Evolutionary conservation across 2,113 vertebrate genomes (phyloP).

Genomic region (Butorides virescens): DNA sequence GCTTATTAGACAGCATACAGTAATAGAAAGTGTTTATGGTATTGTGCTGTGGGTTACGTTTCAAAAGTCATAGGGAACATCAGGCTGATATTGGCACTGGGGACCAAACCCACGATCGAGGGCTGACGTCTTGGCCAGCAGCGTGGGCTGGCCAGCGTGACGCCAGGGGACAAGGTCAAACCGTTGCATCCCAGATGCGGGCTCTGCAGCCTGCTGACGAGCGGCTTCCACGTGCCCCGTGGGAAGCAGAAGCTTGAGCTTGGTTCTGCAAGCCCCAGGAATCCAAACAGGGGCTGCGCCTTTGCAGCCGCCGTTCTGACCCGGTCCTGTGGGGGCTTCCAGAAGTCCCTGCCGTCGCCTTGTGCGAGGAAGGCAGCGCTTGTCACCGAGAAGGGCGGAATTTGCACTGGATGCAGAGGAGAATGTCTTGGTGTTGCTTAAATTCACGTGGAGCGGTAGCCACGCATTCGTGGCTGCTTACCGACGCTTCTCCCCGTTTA

Average conservation of each 20-base stretch:
- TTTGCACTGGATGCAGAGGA: neutral
- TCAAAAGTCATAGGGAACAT: neutral
- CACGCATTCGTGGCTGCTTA: neutral
- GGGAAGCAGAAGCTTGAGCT: neutral
- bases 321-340: rapidly evolving
- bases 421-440: rapidly evolving
- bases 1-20: conserved; percentile 43
- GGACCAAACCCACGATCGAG: rapidly evolving
- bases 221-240: rapidly evolving
- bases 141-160: neutral
- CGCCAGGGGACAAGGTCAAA: neutral
- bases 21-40: neutral
- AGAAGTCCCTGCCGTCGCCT: neutral
- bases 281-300: neutral
- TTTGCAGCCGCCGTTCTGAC: neutral
- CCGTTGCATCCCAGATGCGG: rapidly evolving
- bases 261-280: neutral
- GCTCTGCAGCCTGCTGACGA: neutral
- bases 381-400: neutral
- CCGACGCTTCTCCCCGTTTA: neutral
- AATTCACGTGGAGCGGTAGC: neutral
- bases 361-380: neutral
- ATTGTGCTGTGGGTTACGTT: neutral
- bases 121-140: neutral
- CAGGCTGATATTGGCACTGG: neutral